A percentile compares a stretch with the other conserved stretches of the same genome.
Evolutionary conservation across 2,888 invertebrate species (phyloP).

Genomic region (Rhorus exstirpatorius): DNA sequence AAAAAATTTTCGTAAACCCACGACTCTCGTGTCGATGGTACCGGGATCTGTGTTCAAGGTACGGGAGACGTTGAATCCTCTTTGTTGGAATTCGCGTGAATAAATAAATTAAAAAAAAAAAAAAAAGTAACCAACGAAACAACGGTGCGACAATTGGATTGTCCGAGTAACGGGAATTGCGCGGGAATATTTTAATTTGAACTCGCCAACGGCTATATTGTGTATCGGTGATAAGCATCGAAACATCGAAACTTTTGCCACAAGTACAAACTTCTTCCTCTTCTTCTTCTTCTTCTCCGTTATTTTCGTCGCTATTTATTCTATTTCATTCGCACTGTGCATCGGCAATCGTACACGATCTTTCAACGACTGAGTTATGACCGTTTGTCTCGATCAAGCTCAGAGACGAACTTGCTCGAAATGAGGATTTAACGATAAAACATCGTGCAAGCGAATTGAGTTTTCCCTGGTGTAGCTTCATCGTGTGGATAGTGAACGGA

Average conservation of each 20-base stretch:
- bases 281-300: too few species aligned
- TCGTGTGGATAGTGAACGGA: constrained; percentile 22
- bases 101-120: background rate
- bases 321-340: too few species aligned
- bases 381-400: background rate
- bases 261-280: too few species aligned
- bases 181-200: constrained; percentile 37
- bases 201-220: background rate
- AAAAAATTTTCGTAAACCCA: too few species aligned
- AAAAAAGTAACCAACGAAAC: background rate
- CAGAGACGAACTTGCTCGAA: background rate
- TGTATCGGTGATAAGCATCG: too few species aligned
- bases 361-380: background rate
- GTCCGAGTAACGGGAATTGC: constrained; percentile 31
- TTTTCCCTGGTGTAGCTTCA: background rate
- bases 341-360: background rate
- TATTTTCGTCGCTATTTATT: too few species aligned
- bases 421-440: constrained; percentile 2
- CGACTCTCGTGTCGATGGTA: too few species aligned
- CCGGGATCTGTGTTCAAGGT: background rate
- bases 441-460: background rate
- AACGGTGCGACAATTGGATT: background rate
- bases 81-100: background rate
- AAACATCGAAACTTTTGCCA: too few species aligned
- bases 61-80: background rate